A percentile compares a stretch with the other conserved stretches of the same genome.
phyloP scores from a whole-genome alignment of 2,113 vertebrate species.

The Cercopithecus mona region DNA sequence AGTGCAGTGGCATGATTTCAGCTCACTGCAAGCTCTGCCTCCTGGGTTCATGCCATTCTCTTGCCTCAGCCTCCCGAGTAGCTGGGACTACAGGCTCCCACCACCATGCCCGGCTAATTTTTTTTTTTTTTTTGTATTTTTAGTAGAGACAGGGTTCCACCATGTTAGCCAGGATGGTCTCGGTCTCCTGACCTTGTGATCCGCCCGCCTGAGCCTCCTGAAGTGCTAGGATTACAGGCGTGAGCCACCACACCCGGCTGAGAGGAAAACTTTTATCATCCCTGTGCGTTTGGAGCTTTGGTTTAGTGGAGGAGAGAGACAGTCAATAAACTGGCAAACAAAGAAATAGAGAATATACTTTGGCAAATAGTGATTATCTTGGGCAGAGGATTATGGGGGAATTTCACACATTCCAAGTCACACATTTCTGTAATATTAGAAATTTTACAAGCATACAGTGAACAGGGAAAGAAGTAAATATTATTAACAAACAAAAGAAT shows the following conservation, averaged over 20 bases:
- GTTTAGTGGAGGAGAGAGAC: background rate
- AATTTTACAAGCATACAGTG: conserved; percentile 23
- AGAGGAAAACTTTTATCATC: background rate
- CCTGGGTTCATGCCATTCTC: too few species aligned
- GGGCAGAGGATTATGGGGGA: background rate
- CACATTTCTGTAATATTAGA: conserved; percentile 38
- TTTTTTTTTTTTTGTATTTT: too few species aligned
- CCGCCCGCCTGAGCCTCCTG: rapidly evolving
- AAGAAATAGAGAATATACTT: conserved; percentile 6
- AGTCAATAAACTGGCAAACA: conserved; percentile 6
- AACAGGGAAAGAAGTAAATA: conserved; percentile 37
- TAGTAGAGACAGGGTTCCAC: too few species aligned
- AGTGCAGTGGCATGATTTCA: too few species aligned
- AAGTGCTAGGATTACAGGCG: too few species aligned
- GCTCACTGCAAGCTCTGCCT: too few species aligned
- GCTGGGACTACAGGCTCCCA: too few species aligned
- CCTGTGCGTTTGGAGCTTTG: background rate
- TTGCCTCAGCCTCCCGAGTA: too few species aligned
- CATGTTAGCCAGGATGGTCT: too few species aligned
- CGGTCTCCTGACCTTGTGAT: too few species aligned
- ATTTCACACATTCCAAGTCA: conserved; percentile 44
- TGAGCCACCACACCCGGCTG: too few species aligned
- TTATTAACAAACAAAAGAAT: conserved; percentile 49
- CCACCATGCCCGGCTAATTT: too few species aligned
- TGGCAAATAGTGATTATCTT: conserved; percentile 40